Base-by-base conservation (phyloP, 2,113 vertebrate genomes). In the Gymnobelideus leadbeateri region DNA sequence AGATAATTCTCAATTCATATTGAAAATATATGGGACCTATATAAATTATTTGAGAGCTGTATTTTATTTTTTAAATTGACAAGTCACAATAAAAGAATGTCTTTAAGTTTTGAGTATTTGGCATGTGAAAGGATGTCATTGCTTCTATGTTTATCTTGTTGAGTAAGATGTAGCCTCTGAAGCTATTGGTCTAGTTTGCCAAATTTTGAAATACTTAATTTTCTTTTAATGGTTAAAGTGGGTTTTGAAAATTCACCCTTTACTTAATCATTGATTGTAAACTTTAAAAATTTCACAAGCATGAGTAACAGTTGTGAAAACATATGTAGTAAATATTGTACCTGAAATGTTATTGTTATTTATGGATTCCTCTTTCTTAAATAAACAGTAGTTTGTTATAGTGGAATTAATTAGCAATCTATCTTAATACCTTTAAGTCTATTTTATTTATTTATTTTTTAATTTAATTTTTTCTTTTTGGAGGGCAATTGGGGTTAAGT, bases 1-100 rank as follows among this genome's bases (percentile, higher is more conserved):
- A 98, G 99, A 99, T 97, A 51, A 94, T 98, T 98, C 98, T 96
- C 97, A 50, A 37, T 97, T 98, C 98, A 96, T 47, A 97, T 43
- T 94, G 95, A 89, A 97, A 97, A 95, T 91, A n/a, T 92, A 89
- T 94, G 97, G 92, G 96, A 96, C 94, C 96, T 96, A 95, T 92
- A 4, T 37, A 77, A 84, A 89, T 94, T 95, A 7, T 95, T 96
- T 96, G 96, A 96, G 77, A 96, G 95, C 96, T 97, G 8, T 94
- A 12, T 97, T 94, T 96, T 93, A 3, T 92, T n/a, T 51, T 37
- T 54, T 89, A 93, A 91, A 96, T 24, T 11, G 93, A 55, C 77
- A 55, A 19, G 47, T 61, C 61, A 77, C 68, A 77, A 8, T 90
- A 14, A 24, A 61, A 68, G 89, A 93, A 52, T 84, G 21, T 77